Evolutionary conservation across 2,797 vertebrate genomes (phyloP).

Genomic region (Smutsia temminckii): DNA sequence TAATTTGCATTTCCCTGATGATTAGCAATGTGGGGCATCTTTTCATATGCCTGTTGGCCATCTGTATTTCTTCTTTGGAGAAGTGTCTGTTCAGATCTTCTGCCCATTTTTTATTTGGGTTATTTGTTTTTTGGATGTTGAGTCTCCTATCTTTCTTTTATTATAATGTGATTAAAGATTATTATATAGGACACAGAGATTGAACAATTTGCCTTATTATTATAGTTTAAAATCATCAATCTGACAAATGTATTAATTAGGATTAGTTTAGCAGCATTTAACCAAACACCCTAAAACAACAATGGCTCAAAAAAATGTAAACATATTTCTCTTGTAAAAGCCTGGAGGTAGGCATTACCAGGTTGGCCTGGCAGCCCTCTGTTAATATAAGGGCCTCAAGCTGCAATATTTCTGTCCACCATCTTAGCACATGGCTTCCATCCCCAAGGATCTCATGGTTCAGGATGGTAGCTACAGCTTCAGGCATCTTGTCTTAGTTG

Average conservation of each 20-base stretch:
- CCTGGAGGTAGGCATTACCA: neutral
- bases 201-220: neutral
- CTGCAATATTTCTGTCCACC: neutral
- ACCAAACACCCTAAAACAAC: neutral
- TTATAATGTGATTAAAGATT: neutral
- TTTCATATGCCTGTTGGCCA: no score
- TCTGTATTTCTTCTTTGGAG: no score
- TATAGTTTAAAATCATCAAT: neutral
- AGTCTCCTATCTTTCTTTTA: neutral
- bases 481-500: neutral
- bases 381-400: neutral
- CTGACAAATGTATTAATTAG: conserved; percentile 5
- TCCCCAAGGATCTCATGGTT: neutral
- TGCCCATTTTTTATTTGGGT: no score
- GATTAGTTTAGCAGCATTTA: conserved; percentile 30
- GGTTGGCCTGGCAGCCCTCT: neutral
- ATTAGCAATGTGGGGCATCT: no score
- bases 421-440: neutral
- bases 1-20: no score
- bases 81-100: no score
- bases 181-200: neutral
- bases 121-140: no score
- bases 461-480: neutral
- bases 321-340: neutral
- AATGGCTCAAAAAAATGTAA: neutral